Percentiles rank a stretch among this genome's conserved stretches.
These are phyloP conservation scores for Chaetophractus vellerosus DNA, from an alignment of 2,797 vertebrate species.

Conservation along the genomic window DNA sequence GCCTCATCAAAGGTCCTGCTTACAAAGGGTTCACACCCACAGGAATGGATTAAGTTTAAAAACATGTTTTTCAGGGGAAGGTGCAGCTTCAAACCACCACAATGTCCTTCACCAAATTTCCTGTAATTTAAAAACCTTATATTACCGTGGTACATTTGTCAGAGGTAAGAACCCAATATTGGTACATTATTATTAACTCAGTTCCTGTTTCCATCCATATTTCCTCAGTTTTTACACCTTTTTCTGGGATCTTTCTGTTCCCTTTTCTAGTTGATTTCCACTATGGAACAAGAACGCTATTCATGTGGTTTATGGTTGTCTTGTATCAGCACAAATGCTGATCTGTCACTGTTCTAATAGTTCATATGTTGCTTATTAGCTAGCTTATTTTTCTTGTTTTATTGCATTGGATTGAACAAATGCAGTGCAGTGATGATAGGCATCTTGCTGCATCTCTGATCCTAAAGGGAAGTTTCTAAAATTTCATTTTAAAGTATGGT, in stretches of 20 bases:
- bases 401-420: not conserved
- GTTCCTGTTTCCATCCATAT: not conserved
- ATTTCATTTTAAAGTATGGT: conserved; percentile 7
- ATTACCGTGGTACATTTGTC: not conserved
- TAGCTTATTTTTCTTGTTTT: not conserved
- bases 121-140: not conserved
- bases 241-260: not conserved
- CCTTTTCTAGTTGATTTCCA: conserved; percentile 20
- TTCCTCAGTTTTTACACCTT: not conserved
- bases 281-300: not conserved
- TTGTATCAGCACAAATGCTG: not conserved
- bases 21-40: too few species aligned
- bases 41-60: too few species aligned
- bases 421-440: not conserved
- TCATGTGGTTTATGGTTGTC: conserved; percentile 18
- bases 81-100: too few species aligned
- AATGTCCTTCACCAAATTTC: not conserved
- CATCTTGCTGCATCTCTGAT: not conserved
- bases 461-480: not conserved
- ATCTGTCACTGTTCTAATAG: not conserved
- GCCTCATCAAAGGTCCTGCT: too few species aligned
- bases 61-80: too few species aligned
- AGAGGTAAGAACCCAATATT: not conserved
- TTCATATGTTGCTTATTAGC: not conserved
- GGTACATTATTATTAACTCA: not conserved